A percentile compares a stretch with the other conserved stretches of the same genome.
Conservation (phyloP, 2,797 vertebrate genomes). For the Threskiornis aethiopicus region DNA sequence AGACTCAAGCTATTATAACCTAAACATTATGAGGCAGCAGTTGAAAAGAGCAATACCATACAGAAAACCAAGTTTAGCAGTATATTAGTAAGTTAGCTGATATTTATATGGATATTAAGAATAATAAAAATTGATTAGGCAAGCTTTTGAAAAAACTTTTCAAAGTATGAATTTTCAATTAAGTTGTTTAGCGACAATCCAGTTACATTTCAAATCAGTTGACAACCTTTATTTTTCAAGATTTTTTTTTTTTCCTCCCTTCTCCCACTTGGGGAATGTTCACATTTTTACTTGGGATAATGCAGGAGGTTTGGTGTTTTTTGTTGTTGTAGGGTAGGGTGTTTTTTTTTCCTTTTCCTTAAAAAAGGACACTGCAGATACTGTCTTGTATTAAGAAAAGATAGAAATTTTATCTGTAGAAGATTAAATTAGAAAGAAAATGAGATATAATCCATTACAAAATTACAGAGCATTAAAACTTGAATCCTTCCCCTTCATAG, state of each 20-base stretch:
- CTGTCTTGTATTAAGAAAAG: neutral
- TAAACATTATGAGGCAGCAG: neutral
- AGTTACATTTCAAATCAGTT: neutral
- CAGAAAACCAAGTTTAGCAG: neutral
- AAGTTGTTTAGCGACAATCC: neutral
- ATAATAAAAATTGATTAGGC: neutral
- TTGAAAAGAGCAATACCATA: neutral
- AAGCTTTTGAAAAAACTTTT: neutral
- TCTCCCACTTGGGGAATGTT: neutral
- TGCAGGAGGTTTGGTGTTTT: accelerated
- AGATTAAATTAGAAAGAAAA: neutral
- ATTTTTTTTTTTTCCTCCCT: neutral
- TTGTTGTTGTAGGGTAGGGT: neutral
- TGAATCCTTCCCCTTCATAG: neutral
- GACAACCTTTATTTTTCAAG: neutral
- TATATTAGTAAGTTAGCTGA: neutral
- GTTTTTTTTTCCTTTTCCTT: neutral
- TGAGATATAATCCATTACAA: neutral
- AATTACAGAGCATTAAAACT: neutral
- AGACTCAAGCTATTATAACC: neutral
- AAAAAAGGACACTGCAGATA: neutral
- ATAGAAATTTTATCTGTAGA: neutral
- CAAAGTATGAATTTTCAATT: neutral
- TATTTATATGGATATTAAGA: neutral
- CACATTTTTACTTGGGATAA: neutral